Evolutionary conservation across 2,888 invertebrate species (phyloP).

Genomic region (Teleiodes luculella): DNA sequence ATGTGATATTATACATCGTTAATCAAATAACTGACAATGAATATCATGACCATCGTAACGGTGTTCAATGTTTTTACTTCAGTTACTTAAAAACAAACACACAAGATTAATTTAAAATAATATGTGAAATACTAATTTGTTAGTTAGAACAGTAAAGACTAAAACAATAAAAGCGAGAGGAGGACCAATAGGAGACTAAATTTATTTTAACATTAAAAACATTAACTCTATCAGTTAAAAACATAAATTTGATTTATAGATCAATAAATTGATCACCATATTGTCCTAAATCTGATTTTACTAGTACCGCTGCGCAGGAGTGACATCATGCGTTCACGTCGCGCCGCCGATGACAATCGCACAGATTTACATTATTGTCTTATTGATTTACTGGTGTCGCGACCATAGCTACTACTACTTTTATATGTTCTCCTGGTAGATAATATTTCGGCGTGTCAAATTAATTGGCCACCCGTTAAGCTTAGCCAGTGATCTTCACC

Average conservation of each 20-base stretch:
- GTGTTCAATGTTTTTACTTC: too few species aligned
- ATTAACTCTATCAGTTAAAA: not conserved
- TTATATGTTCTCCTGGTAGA: constrained; percentile 25
- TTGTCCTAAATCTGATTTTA: not conserved
- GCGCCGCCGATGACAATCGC: constrained; percentile 58
- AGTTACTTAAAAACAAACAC: too few species aligned
- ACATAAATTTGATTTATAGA: not conserved
- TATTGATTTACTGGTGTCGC: constrained; percentile 64
- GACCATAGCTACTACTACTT: not conserved
- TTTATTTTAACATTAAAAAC: not conserved
- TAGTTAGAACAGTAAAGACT: too few species aligned
- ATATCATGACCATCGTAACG: too few species aligned
- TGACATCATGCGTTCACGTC: not conserved
- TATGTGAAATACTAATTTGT: too few species aligned
- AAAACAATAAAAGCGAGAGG: too few species aligned
- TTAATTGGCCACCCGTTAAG: constrained; percentile 58
- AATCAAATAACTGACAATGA: too few species aligned
- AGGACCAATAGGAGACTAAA: too few species aligned
- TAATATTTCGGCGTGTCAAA: constrained; percentile 42
- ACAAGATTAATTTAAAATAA: too few species aligned
- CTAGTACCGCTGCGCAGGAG: constrained; percentile 2
- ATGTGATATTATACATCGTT: too few species aligned
- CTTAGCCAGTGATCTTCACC: not conserved
- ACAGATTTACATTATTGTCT: constrained; percentile 68
- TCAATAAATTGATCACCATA: constrained; percentile 6